A percentile compares a stretch with the other conserved stretches of the same genome.
phyloP scores from a whole-genome alignment of 2,888 invertebrate species.

The Hypercompe scribonia region DNA sequence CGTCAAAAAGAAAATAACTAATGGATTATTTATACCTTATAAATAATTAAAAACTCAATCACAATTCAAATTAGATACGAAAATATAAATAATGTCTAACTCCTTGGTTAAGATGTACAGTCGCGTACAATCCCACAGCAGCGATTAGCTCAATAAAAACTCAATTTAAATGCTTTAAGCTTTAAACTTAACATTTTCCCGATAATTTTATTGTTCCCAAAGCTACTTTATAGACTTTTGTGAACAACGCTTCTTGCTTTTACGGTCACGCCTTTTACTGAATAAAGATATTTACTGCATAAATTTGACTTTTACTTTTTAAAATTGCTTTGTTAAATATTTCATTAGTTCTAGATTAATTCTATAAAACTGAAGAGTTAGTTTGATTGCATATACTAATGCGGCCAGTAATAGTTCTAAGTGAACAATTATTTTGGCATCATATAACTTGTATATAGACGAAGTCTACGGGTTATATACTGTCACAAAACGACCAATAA shows the following conservation, averaged over 20 bases:
- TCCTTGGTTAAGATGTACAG: constrained; percentile 18
- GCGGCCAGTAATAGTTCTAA: background rate
- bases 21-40: no score
- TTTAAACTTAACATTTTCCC: constrained; percentile 40
- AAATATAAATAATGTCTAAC: background rate
- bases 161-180: constrained; percentile 53
- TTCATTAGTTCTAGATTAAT: background rate
- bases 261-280: constrained; percentile 20
- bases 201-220: constrained; percentile 46
- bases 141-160: constrained; percentile 69
- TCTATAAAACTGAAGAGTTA: background rate
- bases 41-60: background rate
- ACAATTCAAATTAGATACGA: background rate
- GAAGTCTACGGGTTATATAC: background rate
- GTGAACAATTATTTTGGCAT: background rate
- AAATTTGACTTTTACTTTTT: constrained; percentile 1
- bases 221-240: constrained; percentile 40
- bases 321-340: background rate
- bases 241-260: constrained; percentile 41
- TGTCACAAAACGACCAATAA: no score
- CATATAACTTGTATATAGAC: background rate
- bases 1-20: background rate
- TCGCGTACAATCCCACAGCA: constrained; percentile 55
- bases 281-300: constrained; percentile 6
- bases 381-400: background rate